Base-by-base conservation (phyloP, 2,113 vertebrate species). In the Cacatua alba region DNA sequence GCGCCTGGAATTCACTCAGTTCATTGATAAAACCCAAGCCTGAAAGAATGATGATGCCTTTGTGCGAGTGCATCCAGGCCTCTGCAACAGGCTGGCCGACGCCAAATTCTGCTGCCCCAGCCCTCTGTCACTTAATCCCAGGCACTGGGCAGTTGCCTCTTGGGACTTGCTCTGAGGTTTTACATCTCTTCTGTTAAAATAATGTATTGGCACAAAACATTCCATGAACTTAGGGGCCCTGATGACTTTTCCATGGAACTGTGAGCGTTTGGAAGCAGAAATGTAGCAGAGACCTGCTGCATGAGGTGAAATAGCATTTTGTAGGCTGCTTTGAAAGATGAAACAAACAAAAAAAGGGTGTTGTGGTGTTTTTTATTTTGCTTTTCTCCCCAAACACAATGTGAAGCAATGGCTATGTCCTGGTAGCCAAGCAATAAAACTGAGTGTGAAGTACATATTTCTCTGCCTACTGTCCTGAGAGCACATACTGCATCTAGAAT, bases 21-120 rank as follows among this genome's bases (percentile, higher is more conserved):
- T 98, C 98, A 97, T 98, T 98, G 98, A 98, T 96, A 95, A 98
- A 98, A 97, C 60, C 79, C 31, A 26, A 69, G 79, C 71, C 86
- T 83, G 96, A 89, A 97, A 95, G 97, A 59, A 89, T 35, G 93
- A 28, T 13, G 94, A 8, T 91, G 90, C 88, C 94, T 98, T 98
- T 98, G 98, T 98, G 95, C 5, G n/a, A 92, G 94, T 57, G 96
- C 96, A 89, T 49, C 95, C 95, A 95, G 90, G 79, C 94, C 94
- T 90, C 87, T 17, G 88, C 95, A 72, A 39, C 35, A 26, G 89
- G 92, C 92, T 80, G 92, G 68, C 92, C 16, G 17, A 82, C 41
- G 53, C 88, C 92, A 35, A 48, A 65, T 83, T 76, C 57, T 81
- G 70, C 71, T 7, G 48, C 90, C 95, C 8, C n/a, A 65, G 79